Conservation (phyloP, 2,888 invertebrate genomes). For the Apodemia hepburni region DNA sequence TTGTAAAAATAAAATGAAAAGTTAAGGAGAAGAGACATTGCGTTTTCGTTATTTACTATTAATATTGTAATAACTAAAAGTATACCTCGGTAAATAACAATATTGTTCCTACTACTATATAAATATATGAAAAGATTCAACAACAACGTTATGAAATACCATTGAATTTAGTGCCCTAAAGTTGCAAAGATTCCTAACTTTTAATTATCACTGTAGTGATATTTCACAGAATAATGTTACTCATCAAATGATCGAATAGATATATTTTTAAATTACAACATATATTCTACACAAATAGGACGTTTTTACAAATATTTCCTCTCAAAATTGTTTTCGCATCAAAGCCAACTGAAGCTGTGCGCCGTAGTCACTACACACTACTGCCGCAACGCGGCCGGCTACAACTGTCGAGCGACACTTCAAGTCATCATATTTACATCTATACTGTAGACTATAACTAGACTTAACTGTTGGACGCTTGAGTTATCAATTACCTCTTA, state of each 20-base stretch:
- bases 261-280: constrained; percentile 24
- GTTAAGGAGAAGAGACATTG: too few species aligned
- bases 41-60: too few species aligned
- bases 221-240: not conserved
- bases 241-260: constrained; percentile 16
- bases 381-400: constrained; percentile 33
- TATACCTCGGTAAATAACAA: too few species aligned
- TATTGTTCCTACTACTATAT: not conserved
- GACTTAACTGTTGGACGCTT: not conserved
- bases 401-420: constrained; percentile 75
- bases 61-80: too few species aligned
- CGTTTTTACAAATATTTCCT: constrained; percentile 34
- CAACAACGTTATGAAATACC: not conserved
- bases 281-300: constrained; percentile 32
- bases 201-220: too few species aligned
- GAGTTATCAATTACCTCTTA: constrained; percentile 10
- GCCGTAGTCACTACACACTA: constrained; percentile 74
- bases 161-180: constrained; percentile 9
- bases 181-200: not conserved
- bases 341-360: constrained; percentile 73
- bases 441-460: constrained; percentile 22
- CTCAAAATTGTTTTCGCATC: constrained; percentile 57
- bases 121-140: constrained; percentile 4
- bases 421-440: constrained; percentile 48
- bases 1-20: too few species aligned